Conservation (phyloP, 2,888 invertebrate genomes). For the Mesorhabditis spiculigera region DNA sequence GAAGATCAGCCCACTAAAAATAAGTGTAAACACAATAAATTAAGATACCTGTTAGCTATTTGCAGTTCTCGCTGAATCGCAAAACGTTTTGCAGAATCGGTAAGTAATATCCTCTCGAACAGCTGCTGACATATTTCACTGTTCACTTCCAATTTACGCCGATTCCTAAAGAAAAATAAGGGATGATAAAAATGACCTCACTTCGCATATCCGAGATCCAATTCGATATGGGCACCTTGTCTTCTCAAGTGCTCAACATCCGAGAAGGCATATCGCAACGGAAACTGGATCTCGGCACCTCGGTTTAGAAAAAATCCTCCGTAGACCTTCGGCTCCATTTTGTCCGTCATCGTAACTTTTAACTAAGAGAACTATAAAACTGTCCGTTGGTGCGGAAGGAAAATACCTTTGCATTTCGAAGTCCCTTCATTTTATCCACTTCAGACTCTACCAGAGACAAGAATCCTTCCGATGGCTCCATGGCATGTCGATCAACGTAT, state of each 20-base stretch:
- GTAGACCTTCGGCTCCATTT: conserved; percentile 35
- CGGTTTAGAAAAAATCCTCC: conserved; percentile 34
- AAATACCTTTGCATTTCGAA: conserved; percentile 25
- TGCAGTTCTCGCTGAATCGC: conserved; percentile 34
- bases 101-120: conserved; percentile 33
- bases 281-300: conserved; percentile 43
- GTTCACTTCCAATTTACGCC: conserved; percentile 35
- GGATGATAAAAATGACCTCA: conserved; percentile 8
- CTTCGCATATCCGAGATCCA: conserved; percentile 40
- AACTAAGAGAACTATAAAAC: conserved; percentile 17
- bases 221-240: conserved; percentile 36
- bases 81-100: conserved; percentile 37
- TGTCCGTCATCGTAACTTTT: conserved; percentile 28
- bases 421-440: conserved; percentile 27
- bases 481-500: conserved; percentile 27
- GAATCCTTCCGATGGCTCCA: conserved; percentile 29
- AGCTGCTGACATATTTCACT: conserved; percentile 37
- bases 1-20: not conserved
- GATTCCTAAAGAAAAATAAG: conserved; percentile 24
- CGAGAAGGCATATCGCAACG: conserved; percentile 28
- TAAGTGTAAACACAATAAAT: not conserved
- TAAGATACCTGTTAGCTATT: conserved; percentile 33
- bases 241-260: conserved; percentile 39
- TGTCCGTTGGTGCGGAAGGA: too few species aligned
- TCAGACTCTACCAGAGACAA: conserved; percentile 39